Conservation (phyloP, 2,113 vertebrate species). For the Scomber colias region DNA sequence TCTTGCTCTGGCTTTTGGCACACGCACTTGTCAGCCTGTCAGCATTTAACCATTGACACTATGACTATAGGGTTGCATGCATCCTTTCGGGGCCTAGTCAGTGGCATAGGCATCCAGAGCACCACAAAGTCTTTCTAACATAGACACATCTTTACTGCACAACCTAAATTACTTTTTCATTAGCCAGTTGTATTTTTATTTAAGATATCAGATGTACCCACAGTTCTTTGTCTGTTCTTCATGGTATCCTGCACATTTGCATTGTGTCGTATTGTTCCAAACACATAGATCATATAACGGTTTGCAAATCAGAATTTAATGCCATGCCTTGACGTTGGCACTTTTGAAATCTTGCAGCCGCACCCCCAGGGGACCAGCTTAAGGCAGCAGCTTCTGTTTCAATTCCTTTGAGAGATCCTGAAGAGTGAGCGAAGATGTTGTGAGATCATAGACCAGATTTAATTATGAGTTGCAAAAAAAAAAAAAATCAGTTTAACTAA, state of each 20-base stretch:
- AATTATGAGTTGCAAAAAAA: slow-evolving; percentile 38
- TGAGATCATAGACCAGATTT: slow-evolving; percentile 64
- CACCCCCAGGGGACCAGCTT: slow-evolving; percentile 71
- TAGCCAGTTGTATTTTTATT: too few relatives aligned
- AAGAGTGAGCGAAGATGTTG: slow-evolving; percentile 59
- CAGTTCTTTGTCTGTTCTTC: slow-evolving; percentile 19
- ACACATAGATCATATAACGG: slow-evolving; percentile 32
- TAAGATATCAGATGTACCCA: too few relatives aligned
- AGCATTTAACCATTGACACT: slow-evolving; percentile 46
- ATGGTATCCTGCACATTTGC: slow-evolving; percentile 30
- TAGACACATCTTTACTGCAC: background rate
- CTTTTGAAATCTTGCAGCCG: slow-evolving; percentile 66
- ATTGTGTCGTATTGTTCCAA: slow-evolving; percentile 33
- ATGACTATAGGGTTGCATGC: slow-evolving; percentile 28
- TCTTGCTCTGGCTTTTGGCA: slow-evolving; percentile 63
- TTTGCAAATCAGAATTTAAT: slow-evolving; percentile 54
- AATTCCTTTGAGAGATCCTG: slow-evolving; percentile 71
- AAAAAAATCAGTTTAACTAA: background rate
- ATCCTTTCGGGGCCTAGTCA: slow-evolving; percentile 5
- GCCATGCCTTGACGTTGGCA: slow-evolving; percentile 34
- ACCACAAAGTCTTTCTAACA: background rate
- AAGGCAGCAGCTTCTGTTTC: slow-evolving; percentile 77
- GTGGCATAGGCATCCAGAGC: background rate
- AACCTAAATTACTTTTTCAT: background rate
- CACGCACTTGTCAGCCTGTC: slow-evolving; percentile 44